phyloP scores from a whole-genome alignment of 2,888 invertebrate species.

The Achlya flavicornis region DNA sequence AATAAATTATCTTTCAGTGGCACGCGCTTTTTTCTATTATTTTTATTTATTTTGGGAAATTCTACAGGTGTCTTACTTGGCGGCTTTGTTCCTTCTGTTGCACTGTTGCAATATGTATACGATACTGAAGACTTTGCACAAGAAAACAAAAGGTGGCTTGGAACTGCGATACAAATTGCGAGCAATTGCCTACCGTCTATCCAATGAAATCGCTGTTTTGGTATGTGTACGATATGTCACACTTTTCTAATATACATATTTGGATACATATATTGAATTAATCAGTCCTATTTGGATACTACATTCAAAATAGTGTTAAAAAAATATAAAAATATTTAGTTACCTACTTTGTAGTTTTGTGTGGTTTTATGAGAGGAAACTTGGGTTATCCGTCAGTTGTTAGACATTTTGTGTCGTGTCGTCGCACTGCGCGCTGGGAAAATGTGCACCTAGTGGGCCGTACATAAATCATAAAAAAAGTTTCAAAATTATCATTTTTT shows the following conservation, averaged over 20 bases:
- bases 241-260: constrained; percentile 23
- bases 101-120: constrained; percentile 96
- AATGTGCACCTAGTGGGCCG: neutral
- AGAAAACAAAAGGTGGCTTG: constrained; percentile 87
- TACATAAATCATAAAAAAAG: too few relatives aligned
- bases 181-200: constrained; percentile 77
- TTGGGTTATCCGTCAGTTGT: neutral
- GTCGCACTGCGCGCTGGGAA: neutral
- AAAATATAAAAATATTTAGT: neutral
- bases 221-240: constrained; percentile 57
- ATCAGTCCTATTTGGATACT: constrained; percentile 23
- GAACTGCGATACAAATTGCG: constrained; percentile 85
- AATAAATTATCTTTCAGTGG: constrained; percentile 73
- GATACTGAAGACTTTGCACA: constrained; percentile 92
- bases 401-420: too few relatives aligned
- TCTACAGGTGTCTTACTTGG: constrained; percentile 90
- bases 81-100: constrained; percentile 92
- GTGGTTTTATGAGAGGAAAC: neutral
- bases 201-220: constrained; percentile 73
- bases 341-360: too few relatives aligned
- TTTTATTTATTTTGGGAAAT: constrained; percentile 57
- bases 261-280: constrained; percentile 23
- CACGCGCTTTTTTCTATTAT: constrained; percentile 45
- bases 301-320: constrained; percentile 3
- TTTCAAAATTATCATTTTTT: too few relatives aligned